A percentile compares a stretch with the other conserved stretches of the same genome.
Evolutionary conservation across 2,888 invertebrate species (phyloP).

Genomic region (Orchesella flavescens): DNA sequence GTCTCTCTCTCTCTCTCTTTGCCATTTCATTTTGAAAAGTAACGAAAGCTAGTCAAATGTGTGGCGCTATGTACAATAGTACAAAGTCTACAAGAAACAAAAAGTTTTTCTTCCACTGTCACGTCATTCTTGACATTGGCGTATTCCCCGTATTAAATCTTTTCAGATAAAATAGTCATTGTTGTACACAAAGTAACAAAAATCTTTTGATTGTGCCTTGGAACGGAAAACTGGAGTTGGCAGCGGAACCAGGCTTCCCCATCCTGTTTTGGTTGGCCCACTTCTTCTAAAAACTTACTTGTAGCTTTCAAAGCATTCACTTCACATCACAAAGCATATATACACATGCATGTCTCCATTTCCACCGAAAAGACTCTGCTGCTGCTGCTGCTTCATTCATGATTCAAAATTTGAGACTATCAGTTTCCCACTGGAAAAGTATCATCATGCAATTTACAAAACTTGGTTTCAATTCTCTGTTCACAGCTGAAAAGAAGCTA

Average conservation of each 20-base stretch:
- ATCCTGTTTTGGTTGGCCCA: conserved; percentile 57
- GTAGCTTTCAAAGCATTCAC: background rate
- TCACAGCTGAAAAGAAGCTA: background rate
- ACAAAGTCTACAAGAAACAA: background rate
- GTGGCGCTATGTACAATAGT: background rate
- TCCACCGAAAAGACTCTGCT: background rate
- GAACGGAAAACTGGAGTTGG: conserved; percentile 59
- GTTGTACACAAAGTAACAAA: background rate
- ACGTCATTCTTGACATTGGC: conserved; percentile 44
- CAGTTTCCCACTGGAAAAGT: background rate
- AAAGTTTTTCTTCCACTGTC: background rate
- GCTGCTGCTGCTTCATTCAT: too few species aligned
- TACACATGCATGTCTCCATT: background rate
- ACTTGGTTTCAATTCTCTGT: background rate
- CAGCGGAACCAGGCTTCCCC: conserved; percentile 57
- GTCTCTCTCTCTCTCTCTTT: background rate
- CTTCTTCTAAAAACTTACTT: conserved; percentile 36
- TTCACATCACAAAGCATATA: conserved; percentile 7
- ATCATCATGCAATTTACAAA: background rate
- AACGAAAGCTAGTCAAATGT: background rate
- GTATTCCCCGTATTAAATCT: conserved; percentile 34
- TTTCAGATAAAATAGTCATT: conserved; percentile 48
- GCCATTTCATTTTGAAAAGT: conserved; percentile 14
- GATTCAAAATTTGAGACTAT: background rate
- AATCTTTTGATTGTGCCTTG: conserved; percentile 45